Evolutionary conservation across 2,888 invertebrate genomes (phyloP).

Genomic region (Tholera decimalis): DNA sequence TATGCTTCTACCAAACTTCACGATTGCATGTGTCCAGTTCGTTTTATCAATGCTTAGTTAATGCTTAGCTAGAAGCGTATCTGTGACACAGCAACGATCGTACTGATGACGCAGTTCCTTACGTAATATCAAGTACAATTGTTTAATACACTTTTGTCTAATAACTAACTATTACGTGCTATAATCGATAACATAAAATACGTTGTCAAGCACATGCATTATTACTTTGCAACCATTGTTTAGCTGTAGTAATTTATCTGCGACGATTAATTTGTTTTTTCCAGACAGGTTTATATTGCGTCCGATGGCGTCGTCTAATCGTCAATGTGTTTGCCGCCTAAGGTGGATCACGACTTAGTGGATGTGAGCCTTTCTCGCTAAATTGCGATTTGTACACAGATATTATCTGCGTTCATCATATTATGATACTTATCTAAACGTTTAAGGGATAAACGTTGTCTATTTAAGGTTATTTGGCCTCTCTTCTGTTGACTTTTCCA

Average conservation of each 20-base stretch:
- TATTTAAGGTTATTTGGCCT: constrained; percentile 63
- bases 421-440: constrained; percentile 71
- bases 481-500: constrained; percentile 53
- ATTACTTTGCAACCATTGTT: constrained; percentile 52
- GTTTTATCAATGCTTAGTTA: constrained; percentile 28
- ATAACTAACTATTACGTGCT: constrained; percentile 6
- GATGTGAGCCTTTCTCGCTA: constrained; percentile 75
- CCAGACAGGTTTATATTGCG: constrained; percentile 47
- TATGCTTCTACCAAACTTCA: constrained; percentile 1
- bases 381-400: constrained; percentile 73
- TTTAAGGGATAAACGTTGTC: constrained; percentile 75
- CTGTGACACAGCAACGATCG: not conserved
- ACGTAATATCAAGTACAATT: constrained; percentile 11
- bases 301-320: constrained; percentile 31
- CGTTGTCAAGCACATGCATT: constrained; percentile 28
- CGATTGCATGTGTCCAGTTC: not conserved
- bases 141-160: not conserved
- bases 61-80: constrained; percentile 11
- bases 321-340: constrained; percentile 60
- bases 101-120: constrained; percentile 9
- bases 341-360: constrained; percentile 72
- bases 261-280: constrained; percentile 43
- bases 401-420: constrained; percentile 32
- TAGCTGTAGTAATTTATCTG: constrained; percentile 39
- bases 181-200: constrained; percentile 48